Conservation (phyloP, 1,140 invertebrate genomes). For the Drosophila funebris region DNA sequence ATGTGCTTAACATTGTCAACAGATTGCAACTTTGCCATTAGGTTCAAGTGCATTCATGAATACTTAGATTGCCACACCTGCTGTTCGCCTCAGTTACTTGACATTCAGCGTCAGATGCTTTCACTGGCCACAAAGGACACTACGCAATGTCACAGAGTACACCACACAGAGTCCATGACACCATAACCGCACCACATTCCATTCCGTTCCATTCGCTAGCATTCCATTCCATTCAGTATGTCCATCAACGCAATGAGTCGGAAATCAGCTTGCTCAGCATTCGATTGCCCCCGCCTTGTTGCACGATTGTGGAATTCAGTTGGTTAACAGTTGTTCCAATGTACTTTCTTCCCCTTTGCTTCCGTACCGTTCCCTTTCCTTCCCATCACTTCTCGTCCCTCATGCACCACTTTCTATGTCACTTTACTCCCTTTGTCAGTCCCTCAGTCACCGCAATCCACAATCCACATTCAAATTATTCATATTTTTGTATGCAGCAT, state of each 20-base stretch:
- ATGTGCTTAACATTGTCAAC: not conserved
- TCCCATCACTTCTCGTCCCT: not conserved
- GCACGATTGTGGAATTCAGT: slow-evolving; percentile 17
- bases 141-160: no score
- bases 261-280: slow-evolving; percentile 39
- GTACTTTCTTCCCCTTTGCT: not conserved
- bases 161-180: no score
- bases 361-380: no score
- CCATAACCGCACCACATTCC: not conserved
- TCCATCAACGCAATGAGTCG: slow-evolving; percentile 35
- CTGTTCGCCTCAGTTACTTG: not conserved
- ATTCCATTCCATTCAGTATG: not conserved
- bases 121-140: not conserved
- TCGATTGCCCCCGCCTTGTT: slow-evolving; percentile 5
- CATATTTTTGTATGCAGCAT: slow-evolving; percentile 23
- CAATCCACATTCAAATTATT: slow-evolving; percentile 23
- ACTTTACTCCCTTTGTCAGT: not conserved
- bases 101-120: slow-evolving; percentile 1
- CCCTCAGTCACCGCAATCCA: not conserved
- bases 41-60: slow-evolving; percentile 6
- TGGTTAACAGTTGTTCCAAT: not conserved
- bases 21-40: not conserved
- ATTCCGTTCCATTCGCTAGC: not conserved
- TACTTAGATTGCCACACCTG: not conserved
- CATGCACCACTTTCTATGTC: no score